phyloP scores from a whole-genome alignment of 2,888 invertebrate species.

The Mesodorylaimus sp. region DNA sequence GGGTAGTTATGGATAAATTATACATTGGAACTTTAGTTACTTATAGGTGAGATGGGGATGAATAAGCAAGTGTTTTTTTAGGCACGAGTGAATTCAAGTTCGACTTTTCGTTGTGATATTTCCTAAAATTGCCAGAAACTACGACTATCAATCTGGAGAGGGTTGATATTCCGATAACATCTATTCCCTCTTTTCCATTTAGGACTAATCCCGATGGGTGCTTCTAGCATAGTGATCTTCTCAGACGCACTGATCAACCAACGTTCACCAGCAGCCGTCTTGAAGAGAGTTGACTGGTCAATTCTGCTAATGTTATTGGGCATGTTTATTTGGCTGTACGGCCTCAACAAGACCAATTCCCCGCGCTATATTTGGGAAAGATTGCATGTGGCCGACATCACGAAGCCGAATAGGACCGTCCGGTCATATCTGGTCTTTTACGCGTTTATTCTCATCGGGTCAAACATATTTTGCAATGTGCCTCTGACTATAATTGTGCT shows the following conservation, averaged over 20 bases:
- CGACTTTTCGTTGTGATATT: too few relatives aligned
- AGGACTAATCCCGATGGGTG: not conserved
- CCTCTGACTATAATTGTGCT: slow-evolving; percentile 16
- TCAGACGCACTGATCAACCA: not conserved
- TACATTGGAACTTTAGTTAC: too few relatives aligned
- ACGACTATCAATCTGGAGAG: too few relatives aligned
- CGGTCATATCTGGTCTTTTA: not conserved
- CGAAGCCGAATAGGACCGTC: not conserved
- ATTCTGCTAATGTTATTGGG: not conserved
- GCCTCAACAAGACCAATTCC: not conserved
- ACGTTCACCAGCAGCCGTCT: not conserved
- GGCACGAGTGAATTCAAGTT: too few relatives aligned
- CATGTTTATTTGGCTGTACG: not conserved
- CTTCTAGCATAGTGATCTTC: not conserved
- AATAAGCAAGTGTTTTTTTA: too few relatives aligned
- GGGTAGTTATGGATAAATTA: too few relatives aligned
- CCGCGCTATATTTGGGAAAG: not conserved
- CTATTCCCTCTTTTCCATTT: too few relatives aligned
- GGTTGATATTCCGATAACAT: too few relatives aligned
- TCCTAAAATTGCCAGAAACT: too few relatives aligned
- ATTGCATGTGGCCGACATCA: not conserved
- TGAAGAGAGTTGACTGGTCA: not conserved
- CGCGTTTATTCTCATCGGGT: slow-evolving; percentile 14
- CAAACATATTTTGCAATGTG: slow-evolving; percentile 17
- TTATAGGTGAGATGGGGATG: too few relatives aligned